Conservation (phyloP, 2,888 invertebrate species). For the Drosophila conformis region DNA sequence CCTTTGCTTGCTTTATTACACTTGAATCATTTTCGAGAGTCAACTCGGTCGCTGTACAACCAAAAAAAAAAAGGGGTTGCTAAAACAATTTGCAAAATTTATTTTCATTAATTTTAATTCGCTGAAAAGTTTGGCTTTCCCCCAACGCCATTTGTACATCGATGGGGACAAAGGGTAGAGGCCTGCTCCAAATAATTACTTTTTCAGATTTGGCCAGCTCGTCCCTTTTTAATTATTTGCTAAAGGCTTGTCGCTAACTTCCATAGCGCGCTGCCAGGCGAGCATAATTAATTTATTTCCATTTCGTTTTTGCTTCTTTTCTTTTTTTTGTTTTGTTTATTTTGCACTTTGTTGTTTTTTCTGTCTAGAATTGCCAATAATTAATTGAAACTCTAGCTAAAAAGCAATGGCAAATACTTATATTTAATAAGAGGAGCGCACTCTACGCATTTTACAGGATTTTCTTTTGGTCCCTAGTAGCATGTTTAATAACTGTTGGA, state of each 20-base stretch:
- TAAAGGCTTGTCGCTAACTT: slow-evolving; percentile 66
- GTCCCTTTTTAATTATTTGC: slow-evolving; percentile 77
- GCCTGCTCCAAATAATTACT: slow-evolving; percentile 70
- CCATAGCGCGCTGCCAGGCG: slow-evolving; percentile 40
- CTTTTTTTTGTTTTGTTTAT: slow-evolving; percentile 17
- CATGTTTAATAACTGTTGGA: slow-evolving; percentile 8
- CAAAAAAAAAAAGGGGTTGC: slow-evolving; percentile 59
- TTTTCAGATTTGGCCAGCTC: slow-evolving; percentile 70
- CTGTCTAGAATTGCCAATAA: slow-evolving; percentile 62
- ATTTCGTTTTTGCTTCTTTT: slow-evolving; percentile 32
- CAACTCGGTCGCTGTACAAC: slow-evolving; percentile 44
- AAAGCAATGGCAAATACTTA: slow-evolving; percentile 23
- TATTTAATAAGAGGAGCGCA: slow-evolving; percentile 53
- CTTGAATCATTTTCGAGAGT: slow-evolving; percentile 76
- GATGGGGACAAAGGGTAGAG: slow-evolving; percentile 3
- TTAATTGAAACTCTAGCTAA: slow-evolving; percentile 59
- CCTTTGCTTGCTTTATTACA: slow-evolving; percentile 73
- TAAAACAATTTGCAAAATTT: slow-evolving; percentile 79
- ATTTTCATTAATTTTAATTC: slow-evolving; percentile 81
- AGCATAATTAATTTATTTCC: slow-evolving; percentile 76
- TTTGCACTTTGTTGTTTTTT: slow-evolving; percentile 8
- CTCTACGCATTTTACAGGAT: slow-evolving; percentile 19
- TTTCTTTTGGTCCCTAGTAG: not conserved
- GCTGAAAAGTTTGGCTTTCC: slow-evolving; percentile 68
- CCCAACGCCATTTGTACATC: slow-evolving; percentile 35